A percentile compares a stretch with the other conserved stretches of the same genome.
These are phyloP conservation scores for Poecilus cupreus DNA, from an alignment of 2,888 invertebrate species.

Conservation along the genomic window DNA sequence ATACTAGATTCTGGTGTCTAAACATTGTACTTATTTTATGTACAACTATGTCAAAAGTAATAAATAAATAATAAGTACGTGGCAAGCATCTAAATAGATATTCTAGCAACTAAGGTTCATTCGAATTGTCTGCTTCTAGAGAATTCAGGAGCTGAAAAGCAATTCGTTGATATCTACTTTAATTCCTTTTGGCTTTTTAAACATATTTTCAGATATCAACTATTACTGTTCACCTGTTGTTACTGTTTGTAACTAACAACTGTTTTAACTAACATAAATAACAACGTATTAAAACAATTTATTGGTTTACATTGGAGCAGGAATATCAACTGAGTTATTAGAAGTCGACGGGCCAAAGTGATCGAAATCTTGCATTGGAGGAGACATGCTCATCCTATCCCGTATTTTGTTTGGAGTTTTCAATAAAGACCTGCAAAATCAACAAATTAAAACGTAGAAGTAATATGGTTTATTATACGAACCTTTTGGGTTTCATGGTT, in stretches of 20 bases:
- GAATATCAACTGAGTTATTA: constrained; percentile 8
- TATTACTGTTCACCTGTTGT: not conserved
- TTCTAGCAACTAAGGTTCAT: no score
- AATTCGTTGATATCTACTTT: no score
- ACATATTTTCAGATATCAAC: no score
- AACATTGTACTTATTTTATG: not conserved
- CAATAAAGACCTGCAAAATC: constrained; percentile 3
- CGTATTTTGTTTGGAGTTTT: constrained; percentile 27
- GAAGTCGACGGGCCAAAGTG: constrained; percentile 4
- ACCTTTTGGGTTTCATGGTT: constrained; percentile 27
- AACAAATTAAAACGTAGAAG: not conserved
- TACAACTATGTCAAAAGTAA: not conserved
- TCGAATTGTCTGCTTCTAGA: no score
- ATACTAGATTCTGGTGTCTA: not conserved
- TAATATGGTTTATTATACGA: not conserved
- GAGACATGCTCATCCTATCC: constrained; percentile 12
- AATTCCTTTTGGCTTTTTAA: no score
- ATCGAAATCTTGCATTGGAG: not conserved
- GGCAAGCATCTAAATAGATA: not conserved
- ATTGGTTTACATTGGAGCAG: not conserved
- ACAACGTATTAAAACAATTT: no score
- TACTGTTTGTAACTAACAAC: not conserved
- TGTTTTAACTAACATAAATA: no score
- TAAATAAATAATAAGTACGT: not conserved
- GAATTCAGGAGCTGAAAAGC: no score